Conservation (phyloP, 2,888 invertebrate genomes). For the Hirtodrosophila confusa region DNA sequence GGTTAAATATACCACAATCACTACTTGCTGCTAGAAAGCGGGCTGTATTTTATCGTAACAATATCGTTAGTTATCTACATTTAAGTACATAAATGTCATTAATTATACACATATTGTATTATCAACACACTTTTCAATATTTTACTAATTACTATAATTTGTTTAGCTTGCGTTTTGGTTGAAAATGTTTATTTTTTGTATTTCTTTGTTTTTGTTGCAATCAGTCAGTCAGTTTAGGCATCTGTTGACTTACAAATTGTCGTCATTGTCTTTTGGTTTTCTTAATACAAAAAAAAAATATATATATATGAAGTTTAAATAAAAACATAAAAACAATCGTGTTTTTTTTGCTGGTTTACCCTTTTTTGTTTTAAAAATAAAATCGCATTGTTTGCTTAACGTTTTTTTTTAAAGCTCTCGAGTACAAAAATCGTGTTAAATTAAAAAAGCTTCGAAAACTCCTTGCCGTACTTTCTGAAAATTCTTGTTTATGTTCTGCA, state of each 20-base stretch:
- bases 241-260: slow-evolving; percentile 76
- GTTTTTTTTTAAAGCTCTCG: slow-evolving; percentile 74
- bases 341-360: slow-evolving; percentile 26
- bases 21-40: slow-evolving; percentile 77
- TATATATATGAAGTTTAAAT: slow-evolving; percentile 34
- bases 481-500: slow-evolving; percentile 23
- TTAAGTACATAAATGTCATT: slow-evolving; percentile 34
- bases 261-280: slow-evolving; percentile 77
- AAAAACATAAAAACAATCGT: slow-evolving; percentile 16
- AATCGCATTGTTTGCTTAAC: slow-evolving; percentile 63
- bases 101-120: slow-evolving; percentile 54
- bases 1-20: slow-evolving; percentile 75
- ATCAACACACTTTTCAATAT: slow-evolving; percentile 56
- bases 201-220: slow-evolving; percentile 44
- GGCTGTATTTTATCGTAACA: slow-evolving; percentile 61
- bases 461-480: slow-evolving; percentile 28
- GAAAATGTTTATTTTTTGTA: slow-evolving; percentile 48
- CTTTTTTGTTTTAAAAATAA: slow-evolving; percentile 42
- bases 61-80: slow-evolving; percentile 71
- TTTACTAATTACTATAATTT: slow-evolving; percentile 53
- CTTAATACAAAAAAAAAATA: slow-evolving; percentile 58
- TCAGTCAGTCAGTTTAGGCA: slow-evolving; percentile 80
- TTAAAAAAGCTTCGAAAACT: slow-evolving; percentile 74
- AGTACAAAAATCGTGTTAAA: slow-evolving; percentile 73
- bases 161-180: slow-evolving; percentile 46